These are phyloP conservation scores for Lampris megalopsis DNA, from an alignment of 2,113 vertebrate species.

Conservation along the genomic window DNA sequence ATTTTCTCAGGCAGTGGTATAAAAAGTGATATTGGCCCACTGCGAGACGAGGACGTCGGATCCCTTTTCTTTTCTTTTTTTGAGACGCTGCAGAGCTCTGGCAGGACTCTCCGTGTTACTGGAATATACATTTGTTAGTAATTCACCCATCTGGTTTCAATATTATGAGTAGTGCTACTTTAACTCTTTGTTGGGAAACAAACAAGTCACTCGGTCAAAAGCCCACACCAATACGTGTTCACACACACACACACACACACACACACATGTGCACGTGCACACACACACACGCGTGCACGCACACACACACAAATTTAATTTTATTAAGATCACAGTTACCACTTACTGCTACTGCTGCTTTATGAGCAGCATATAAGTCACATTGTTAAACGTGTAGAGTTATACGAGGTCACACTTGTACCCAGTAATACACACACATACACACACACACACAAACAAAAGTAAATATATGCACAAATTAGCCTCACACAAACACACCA, in stretches of 20 bases:
- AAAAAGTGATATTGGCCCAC: too few species aligned
- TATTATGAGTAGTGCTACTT: conserved; percentile 36
- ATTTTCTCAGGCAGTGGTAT: too few species aligned
- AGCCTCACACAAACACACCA: too few species aligned
- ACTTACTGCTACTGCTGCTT: too few species aligned
- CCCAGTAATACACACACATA: background rate
- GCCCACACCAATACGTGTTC: background rate
- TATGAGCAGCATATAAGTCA: background rate
- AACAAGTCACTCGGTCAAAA: background rate
- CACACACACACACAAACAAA: conserved; percentile 13
- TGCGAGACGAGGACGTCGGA: too few species aligned
- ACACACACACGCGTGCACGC: conserved; percentile 2
- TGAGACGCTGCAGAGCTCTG: conserved; percentile 31
- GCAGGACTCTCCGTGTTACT: conserved; percentile 42
- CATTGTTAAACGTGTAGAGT: too few species aligned
- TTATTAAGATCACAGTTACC: too few species aligned
- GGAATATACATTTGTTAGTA: conserved; percentile 52
- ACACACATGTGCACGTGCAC: conserved; percentile 8
- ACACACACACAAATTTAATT: background rate
- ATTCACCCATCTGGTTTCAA: conserved; percentile 58
- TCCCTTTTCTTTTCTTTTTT: background rate
- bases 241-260: conserved; percentile 2
- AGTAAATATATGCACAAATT: too few species aligned
- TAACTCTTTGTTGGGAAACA: conserved; percentile 35
- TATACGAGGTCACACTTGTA: too few species aligned